A percentile compares a stretch with the other conserved stretches of the same genome.
phyloP scores from a whole-genome alignment of 2,888 invertebrate genomes.

The Watsonalla binaria region DNA sequence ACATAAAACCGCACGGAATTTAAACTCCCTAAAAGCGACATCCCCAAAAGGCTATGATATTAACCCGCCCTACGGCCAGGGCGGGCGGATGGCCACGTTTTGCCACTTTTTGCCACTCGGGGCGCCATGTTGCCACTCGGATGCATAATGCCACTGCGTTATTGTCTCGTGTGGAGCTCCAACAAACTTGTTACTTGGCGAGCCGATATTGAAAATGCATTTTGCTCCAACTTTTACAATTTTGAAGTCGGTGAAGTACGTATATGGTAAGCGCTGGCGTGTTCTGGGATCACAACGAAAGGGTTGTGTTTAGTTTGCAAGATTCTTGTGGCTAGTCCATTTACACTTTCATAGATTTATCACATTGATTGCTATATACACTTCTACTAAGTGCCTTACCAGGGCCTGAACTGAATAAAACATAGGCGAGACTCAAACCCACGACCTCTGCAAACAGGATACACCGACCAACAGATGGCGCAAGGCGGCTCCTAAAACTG shows the following conservation, averaged over 20 bases:
- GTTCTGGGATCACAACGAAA: neutral
- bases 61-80: neutral
- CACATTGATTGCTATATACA: too few species aligned
- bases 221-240: neutral
- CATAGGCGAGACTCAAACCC: too few species aligned
- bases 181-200: slow-evolving; percentile 20
- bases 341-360: too few species aligned
- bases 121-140: slow-evolving; percentile 28
- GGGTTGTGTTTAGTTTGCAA: neutral
- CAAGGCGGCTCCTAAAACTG: too few species aligned
- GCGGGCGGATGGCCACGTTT: slow-evolving; percentile 1
- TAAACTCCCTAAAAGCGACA: neutral
- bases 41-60: neutral
- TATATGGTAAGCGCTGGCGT: neutral
- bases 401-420: too few species aligned
- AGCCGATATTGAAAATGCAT: neutral
- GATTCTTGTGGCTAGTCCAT: too few species aligned
- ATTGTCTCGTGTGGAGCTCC: slow-evolving; percentile 23
- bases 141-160: slow-evolving; percentile 48
- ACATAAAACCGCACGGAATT: neutral
- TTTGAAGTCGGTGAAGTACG: neutral
- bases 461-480: too few species aligned
- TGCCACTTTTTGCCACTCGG: slow-evolving; percentile 24
- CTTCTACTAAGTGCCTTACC: too few species aligned
- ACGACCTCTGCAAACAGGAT: too few species aligned